phyloP scores from a whole-genome alignment of 2,797 vertebrate genomes.

The Neopelma chrysocephalum region DNA sequence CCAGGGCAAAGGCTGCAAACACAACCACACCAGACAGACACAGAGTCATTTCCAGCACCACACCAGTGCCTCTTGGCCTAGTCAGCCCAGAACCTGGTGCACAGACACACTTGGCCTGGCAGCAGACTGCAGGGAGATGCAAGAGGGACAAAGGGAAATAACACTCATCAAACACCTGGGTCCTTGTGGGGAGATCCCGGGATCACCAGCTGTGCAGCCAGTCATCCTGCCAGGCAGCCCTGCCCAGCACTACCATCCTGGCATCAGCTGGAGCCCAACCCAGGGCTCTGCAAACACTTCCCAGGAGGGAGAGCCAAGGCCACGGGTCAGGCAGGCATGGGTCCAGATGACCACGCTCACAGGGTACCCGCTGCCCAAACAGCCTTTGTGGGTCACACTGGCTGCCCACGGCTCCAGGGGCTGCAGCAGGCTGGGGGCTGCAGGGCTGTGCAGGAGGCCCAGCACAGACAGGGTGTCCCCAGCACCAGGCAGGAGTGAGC shows the following conservation, averaged over 20 bases:
- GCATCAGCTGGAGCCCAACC: fast-evolving
- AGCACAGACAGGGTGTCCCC: not conserved
- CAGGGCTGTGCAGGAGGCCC: not conserved
- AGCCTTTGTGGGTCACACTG: not conserved
- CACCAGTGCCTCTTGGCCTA: not conserved
- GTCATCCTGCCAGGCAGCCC: not conserved
- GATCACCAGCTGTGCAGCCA: not conserved
- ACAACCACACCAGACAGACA: not conserved
- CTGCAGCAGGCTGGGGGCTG: fast-evolving
- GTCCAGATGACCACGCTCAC: fast-evolving
- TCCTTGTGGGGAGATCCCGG: not conserved
- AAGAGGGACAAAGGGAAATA: not conserved
- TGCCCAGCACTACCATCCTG: not conserved
- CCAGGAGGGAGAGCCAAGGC: not conserved
- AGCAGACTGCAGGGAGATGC: not conserved
- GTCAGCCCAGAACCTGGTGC: not conserved
- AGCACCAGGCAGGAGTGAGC: not conserved
- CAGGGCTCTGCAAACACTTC: not conserved
- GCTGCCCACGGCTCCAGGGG: not conserved
- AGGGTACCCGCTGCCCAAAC: not conserved
- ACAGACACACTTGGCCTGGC: not conserved
- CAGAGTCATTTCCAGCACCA: not conserved
- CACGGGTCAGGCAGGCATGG: not conserved
- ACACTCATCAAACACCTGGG: fast-evolving
- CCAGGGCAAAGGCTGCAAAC: not conserved